These are phyloP conservation scores for Nebria brevicollis DNA, from an alignment of 2,888 invertebrate genomes.

Conservation along the genomic window DNA sequence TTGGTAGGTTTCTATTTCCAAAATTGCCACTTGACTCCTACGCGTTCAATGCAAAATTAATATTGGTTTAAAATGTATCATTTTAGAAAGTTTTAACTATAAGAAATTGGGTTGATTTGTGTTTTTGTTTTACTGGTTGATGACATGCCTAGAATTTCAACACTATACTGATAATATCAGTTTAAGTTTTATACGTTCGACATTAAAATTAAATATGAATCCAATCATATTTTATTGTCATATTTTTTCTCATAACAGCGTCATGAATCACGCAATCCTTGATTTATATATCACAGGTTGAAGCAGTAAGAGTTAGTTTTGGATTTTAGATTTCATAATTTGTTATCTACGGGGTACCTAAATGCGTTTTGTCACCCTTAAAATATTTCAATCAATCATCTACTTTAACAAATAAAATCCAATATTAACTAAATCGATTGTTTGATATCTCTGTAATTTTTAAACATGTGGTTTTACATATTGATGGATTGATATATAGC, in stretches of 20 bases:
- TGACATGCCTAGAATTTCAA: too few relatives aligned
- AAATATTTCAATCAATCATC: slow-evolving; percentile 25
- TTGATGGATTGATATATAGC: neutral
- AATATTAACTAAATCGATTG: neutral
- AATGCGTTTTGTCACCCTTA: slow-evolving; percentile 28
- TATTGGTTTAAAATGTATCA: too few relatives aligned
- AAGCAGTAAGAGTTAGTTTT: neutral
- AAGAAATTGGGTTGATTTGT: too few relatives aligned
- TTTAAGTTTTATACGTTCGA: too few relatives aligned
- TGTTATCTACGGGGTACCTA: slow-evolving; percentile 27
- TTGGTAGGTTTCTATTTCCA: too few relatives aligned
- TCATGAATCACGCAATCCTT: slow-evolving; percentile 10
- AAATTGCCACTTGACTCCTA: too few relatives aligned
- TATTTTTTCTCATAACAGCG: neutral
- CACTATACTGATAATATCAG: too few relatives aligned
- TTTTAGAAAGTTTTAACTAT: too few relatives aligned
- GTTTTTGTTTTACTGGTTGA: too few relatives aligned
- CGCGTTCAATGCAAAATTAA: too few relatives aligned
- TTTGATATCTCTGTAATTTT: neutral
- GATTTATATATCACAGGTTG: neutral
- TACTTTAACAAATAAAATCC: slow-evolving; percentile 17
- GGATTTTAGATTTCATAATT: slow-evolving; percentile 9
- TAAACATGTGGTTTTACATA: neutral
- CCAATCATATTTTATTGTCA: neutral
- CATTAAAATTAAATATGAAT: too few relatives aligned